Base-by-base conservation (phyloP, 2,113 vertebrate species). In the Mohoua ochrocephala region DNA sequence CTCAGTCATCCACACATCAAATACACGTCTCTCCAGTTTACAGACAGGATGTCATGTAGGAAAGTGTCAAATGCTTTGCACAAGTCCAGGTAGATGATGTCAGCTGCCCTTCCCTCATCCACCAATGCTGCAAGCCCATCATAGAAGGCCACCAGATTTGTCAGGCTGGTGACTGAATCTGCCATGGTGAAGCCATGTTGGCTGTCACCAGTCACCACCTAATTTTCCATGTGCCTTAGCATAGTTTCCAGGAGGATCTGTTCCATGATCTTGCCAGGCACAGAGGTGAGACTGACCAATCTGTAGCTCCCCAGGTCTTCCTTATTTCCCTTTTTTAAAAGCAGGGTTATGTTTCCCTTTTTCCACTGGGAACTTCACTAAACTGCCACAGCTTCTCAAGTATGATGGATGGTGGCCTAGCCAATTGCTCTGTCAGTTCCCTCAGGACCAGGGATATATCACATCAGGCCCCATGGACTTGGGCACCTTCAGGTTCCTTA, bases 291-390 rank as follows among this genome's bases (percentile, higher is more conserved):
- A 49, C 42, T 27, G 35, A 64, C 31, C 31, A 15, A 42, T 15
- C 49, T 23, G 26, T 6, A 56, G 57, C 10, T 27, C 22, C 7
- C 31, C 22, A 65, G 3, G 42, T 33, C 42, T 33, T 73, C 50
- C 35, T 64, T 64, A 64, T 27, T 42, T 64, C 42, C 26, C 21
- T 19, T 64, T 71, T 22, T 35, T 22, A 49, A 71, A 35, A 64
- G 7, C 0, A 0, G 21, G 14, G 8, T 15, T 65, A 39, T 35
- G 8, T 28, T 57, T 65, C 18, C 59, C 31, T 28, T 65, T 73
- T 52, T 37, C 27, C 37, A 59, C 10, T 13, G 33, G 68, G 52
- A 73, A 59, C 15, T 22, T 16, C 31, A 57, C 12, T 37, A 20
- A 50, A 59, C 22, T 52, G 37, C 18, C 50, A 65, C 18, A 42